phyloP scores from a whole-genome alignment of 2,113 vertebrate species.

The Ivindomyrus marchei region DNA sequence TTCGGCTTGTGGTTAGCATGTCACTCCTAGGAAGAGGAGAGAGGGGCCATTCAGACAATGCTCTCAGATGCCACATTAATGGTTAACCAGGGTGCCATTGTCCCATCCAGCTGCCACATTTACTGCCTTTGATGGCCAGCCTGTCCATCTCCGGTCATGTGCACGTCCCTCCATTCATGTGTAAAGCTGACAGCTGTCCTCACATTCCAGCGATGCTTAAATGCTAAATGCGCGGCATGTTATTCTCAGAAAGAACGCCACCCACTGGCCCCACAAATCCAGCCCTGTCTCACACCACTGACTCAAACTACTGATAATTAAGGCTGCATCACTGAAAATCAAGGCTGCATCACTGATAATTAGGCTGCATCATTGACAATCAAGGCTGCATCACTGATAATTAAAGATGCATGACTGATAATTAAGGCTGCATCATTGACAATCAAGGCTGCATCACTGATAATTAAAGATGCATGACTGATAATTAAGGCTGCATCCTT shows the following conservation, averaged over 20 bases:
- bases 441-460: not conserved
- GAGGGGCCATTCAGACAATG: not conserved
- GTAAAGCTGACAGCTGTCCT: conserved; percentile 58
- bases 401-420: not conserved
- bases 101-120: conserved; percentile 37
- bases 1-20: not conserved
- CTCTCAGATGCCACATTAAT: conserved; percentile 24
- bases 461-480: not conserved
- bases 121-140: conserved; percentile 16
- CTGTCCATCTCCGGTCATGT: not conserved
- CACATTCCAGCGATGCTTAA: conserved; percentile 54
- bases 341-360: not conserved
- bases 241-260: not conserved
- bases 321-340: not conserved
- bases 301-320: not conserved
- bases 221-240: conserved; percentile 36
- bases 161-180: conserved; percentile 13
- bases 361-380: not conserved
- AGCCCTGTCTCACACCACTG: not conserved
- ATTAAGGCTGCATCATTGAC: not conserved
- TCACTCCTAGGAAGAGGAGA: not conserved
- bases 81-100: conserved; percentile 40
- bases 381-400: not conserved
- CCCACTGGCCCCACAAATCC: not conserved
- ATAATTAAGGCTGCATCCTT: not conserved